Conservation (phyloP, 1,140 invertebrate genomes). For the Varroa destructor region DNA sequence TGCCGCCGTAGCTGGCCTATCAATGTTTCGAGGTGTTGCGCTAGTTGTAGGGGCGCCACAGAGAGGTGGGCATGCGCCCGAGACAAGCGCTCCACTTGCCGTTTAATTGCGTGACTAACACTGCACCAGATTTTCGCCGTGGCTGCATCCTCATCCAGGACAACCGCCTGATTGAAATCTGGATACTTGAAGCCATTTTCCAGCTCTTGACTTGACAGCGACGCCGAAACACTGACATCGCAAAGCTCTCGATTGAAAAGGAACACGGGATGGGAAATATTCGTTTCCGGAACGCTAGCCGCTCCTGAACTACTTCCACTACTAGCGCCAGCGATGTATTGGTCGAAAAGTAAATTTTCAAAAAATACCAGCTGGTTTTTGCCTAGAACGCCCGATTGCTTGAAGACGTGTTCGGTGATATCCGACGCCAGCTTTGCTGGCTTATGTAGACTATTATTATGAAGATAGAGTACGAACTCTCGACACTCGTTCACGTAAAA, state of each 20-base stretch:
- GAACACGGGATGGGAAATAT: neutral
- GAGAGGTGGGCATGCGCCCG: neutral
- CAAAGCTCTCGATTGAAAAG: conserved; percentile 10
- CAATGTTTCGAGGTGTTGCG: neutral
- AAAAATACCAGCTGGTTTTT: conserved; percentile 65
- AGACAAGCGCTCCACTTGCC: conserved; percentile 6
- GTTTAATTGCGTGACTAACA: conserved; percentile 24
- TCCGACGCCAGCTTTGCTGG: neutral
- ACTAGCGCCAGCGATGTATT: conserved; percentile 52
- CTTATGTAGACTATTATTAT: neutral
- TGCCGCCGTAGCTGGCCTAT: neutral
- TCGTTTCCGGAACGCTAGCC: conserved; percentile 37
- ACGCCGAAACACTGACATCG: neutral
- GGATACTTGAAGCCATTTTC: conserved; percentile 21
- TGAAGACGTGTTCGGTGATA: conserved; percentile 48
- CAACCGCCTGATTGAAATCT: conserved; percentile 11
- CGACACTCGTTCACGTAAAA: conserved; percentile 68
- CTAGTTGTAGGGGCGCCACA: neutral
- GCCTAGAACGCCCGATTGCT: conserved; percentile 67
- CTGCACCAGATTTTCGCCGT: conserved; percentile 22
- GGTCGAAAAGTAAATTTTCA: conserved; percentile 49
- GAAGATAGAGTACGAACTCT: conserved; percentile 58
- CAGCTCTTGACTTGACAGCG: neutral
- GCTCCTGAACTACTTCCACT: conserved; percentile 33
- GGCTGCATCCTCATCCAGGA: conserved; percentile 14